Conservation (phyloP, 2,113 vertebrate species). For the Hemiprocne comata region DNA sequence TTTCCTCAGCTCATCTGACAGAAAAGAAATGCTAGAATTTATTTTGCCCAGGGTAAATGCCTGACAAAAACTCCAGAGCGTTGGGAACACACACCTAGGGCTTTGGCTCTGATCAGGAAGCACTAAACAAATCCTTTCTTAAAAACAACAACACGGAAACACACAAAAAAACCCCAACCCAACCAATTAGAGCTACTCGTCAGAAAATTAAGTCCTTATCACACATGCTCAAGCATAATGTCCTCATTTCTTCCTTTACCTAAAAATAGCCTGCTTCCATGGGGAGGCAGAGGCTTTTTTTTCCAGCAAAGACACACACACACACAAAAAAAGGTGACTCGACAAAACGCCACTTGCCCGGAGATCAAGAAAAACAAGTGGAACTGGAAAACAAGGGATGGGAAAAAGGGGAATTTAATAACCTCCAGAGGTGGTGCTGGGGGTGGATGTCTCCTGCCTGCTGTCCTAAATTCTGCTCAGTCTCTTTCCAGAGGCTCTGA, state of each 20-base stretch:
- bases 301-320: not conserved
- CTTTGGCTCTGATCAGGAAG: not conserved
- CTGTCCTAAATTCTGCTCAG: not conserved
- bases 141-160: too few species aligned
- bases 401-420: not conserved
- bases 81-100: not conserved
- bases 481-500: not conserved
- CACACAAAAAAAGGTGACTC: not conserved
- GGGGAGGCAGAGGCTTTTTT: not conserved
- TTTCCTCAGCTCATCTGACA: not conserved
- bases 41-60: not conserved
- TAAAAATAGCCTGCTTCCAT: not conserved
- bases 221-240: not conserved
- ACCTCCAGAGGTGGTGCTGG: not conserved
- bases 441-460: not conserved
- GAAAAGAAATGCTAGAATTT: not conserved
- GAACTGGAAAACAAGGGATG: not conserved
- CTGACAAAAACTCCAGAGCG: not conserved
- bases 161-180: too few species aligned
- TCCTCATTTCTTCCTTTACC: not conserved
- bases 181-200: not conserved
- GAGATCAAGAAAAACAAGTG: not conserved
- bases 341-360: not conserved
- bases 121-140: not conserved
- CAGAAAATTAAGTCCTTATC: constrained; percentile 1